Base-by-base conservation (phyloP, 2,888 invertebrate species). In the Archips xylosteana region DNA sequence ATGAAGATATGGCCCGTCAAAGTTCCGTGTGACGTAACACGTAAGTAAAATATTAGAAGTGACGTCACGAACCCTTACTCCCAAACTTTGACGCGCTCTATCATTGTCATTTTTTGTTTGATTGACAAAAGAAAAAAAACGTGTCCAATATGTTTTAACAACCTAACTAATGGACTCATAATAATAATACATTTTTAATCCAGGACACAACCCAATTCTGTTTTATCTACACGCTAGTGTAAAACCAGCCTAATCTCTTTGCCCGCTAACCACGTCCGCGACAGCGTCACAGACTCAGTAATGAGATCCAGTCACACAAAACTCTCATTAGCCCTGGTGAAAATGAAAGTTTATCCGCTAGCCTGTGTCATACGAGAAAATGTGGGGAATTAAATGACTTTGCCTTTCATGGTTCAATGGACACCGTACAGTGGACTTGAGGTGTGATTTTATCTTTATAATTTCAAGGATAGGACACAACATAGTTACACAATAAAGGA, bases 301-400 rank as follows among this genome's bases (percentile, higher is more conserved):
- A 74, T 70, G 74, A 74, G 51, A 42, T 3, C 12, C 47, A 51
- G 74, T 70, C 74, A 74, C 74, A 74, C 74, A 69, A 74, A 74
- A 70, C 60, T 60, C 69, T 61, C 74, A 70, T 74, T 74, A 74
- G 42, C 13, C 32, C 15, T 32, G 15, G 74, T 51, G 69, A 70
- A 74, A 74, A 65, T 64, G 70, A 74, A 74, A 70, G 74, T 60
- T 60, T 65, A 69, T 60, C 51, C 39, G 72, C 63, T 36, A 45
- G 36, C 15, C 36, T 15, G 47, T 59, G 63, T 51, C 51, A 60
- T 71, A 49, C 42, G 59, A 59, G 68, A 69, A 63, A 68, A 63
- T 63, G 47, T n/a, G 39, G 6, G 10, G 60, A 39, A 36, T 57
- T 2, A 23, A 57, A 57, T 32, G 10, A 57, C 57, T 54, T 49